Evolutionary conservation across 2,797 vertebrate species (phyloP), one percentile per base, ranked within the genome.

Genomic region (Bovichtus diacanthus): DNA sequence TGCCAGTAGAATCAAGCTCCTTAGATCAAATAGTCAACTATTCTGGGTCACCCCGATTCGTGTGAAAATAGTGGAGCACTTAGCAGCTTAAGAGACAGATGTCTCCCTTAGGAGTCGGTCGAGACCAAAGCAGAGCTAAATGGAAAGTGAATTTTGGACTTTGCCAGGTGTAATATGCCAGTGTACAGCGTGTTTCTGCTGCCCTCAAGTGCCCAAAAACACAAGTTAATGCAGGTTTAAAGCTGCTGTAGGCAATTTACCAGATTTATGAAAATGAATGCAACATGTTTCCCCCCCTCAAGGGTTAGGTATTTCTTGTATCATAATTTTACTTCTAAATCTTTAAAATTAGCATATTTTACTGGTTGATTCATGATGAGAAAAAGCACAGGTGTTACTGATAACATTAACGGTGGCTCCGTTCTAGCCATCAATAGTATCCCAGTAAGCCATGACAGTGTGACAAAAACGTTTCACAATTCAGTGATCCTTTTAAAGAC

Each of bases 71-170:
- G n/a, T 2, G 4, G 47, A 25, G 18, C 16, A 31, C 55, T 55
- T 19, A 34, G 53, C 16, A 34, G 8, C 29, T 55, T 2, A 55
- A 41, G 6, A 19, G 15, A 15, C 21, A 29, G 11, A 36, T 63
- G 6, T 44, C 72, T 25, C n/a, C 29, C 23, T 19, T 23, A 4
- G 18, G 27, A 36, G 49, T 34, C 13, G 27, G n/a, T 44, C 1
- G 58, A 70, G 34, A 39, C 18, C 15, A 46, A 63, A 55, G 25
- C 19, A 41, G 70, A 44, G 27, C n/a, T 29, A 29, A 54, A n/a
- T 2, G n/a, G n/a, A 19, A 18, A n/a, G 15, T 36, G 34, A 36
- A 44, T 18, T 19, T 44, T 18, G 43, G 10, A 55, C 18, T 51
- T 13, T 36, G 19, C 31, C 18, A n/a, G 19, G 6, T 12, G 18